These are phyloP conservation scores for Spodoptera exigua DNA, from an alignment of 2,888 invertebrate genomes.

Conservation along the genomic window DNA sequence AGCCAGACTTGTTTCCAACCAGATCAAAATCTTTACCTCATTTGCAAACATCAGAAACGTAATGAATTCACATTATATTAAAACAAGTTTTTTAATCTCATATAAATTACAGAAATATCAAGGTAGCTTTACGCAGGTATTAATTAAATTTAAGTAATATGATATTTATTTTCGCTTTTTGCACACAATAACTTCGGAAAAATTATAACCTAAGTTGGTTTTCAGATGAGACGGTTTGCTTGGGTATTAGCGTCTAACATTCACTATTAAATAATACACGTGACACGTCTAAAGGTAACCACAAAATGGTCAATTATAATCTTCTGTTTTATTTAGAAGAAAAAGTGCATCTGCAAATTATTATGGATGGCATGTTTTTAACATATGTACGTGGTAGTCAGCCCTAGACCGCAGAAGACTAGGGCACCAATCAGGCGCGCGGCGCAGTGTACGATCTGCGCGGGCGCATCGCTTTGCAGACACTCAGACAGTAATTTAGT, in stretches of 20 bases:
- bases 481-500: slow-evolving; percentile 83
- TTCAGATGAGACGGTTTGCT: neutral
- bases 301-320: neutral
- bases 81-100: slow-evolving; percentile 31
- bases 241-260: neutral
- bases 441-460: slow-evolving; percentile 63
- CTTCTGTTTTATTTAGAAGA: neutral
- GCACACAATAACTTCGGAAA: too few species aligned
- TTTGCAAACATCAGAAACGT: slow-evolving; percentile 8
- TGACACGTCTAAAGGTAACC: neutral
- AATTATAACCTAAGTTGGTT: too few species aligned
- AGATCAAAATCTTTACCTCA: slow-evolving; percentile 29
- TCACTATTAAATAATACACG: neutral
- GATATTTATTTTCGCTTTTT: too few species aligned
- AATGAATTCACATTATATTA: neutral
- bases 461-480: slow-evolving; percentile 74
- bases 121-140: neutral
- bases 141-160: slow-evolving; percentile 1
- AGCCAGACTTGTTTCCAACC: slow-evolving; percentile 3
- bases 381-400: slow-evolving; percentile 14
- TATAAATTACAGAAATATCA: slow-evolving; percentile 22
- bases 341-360: slow-evolving; percentile 8
- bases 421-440: slow-evolving; percentile 74
- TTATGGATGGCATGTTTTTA: neutral
- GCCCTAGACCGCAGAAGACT: slow-evolving; percentile 63